A percentile compares a stretch with the other conserved stretches of the same genome.
Conservation (phyloP, 2,113 vertebrate species). For the Bubo blakistoni region DNA sequence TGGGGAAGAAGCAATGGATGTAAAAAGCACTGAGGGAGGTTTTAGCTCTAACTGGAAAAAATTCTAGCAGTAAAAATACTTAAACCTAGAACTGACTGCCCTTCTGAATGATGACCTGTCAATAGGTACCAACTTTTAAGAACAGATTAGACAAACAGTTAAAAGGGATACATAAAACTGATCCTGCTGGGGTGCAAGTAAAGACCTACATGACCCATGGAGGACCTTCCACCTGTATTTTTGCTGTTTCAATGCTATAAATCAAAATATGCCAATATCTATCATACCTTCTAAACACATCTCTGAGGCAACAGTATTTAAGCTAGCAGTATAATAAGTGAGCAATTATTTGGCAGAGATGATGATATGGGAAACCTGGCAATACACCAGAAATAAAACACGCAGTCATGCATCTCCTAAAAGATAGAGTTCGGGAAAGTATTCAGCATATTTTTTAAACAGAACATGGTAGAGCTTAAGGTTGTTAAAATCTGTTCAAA, state of each 20-base stretch:
- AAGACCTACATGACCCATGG: fast-evolving
- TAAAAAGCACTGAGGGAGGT: not conserved
- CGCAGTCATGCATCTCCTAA: not conserved
- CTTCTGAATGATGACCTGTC: not conserved
- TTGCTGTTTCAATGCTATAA: not conserved
- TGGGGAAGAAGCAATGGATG: not conserved
- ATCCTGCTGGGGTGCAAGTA: not conserved
- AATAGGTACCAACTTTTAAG: not conserved
- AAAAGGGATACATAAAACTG: not conserved
- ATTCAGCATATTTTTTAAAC: conserved; percentile 22
- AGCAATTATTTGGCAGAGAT: conserved; percentile 46
- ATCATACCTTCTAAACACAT: not conserved
- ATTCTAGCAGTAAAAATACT: not conserved
- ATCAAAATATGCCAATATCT: not conserved
- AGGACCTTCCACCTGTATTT: not conserved
- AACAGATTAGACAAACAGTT: not conserved
- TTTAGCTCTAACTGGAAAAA: not conserved
- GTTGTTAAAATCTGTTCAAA: conserved; percentile 34
- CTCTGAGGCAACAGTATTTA: not conserved
- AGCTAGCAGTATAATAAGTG: conserved; percentile 24
- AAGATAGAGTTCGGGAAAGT: not conserved
- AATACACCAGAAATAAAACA: conserved; percentile 7
- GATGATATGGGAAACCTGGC: not conserved
- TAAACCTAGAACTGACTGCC: not conserved
- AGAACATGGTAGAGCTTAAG: not conserved